phyloP scores from a whole-genome alignment of 2,113 vertebrate genomes.

The Reinhardtius hippoglossoides region DNA sequence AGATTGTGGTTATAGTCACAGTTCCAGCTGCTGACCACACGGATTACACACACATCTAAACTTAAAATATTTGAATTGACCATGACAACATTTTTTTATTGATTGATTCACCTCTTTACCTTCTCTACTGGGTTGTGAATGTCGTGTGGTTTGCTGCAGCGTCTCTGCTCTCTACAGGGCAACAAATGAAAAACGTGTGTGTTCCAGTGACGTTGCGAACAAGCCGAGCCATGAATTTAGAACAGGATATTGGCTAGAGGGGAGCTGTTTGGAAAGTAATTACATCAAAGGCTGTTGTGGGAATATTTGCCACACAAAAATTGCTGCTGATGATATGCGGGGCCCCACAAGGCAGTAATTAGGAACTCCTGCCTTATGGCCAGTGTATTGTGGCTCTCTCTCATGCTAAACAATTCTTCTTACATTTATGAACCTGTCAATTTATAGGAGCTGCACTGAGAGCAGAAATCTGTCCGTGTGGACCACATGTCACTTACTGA shows the following conservation, averaged over 20 bases:
- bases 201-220: slow-evolving; percentile 72
- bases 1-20: background rate
- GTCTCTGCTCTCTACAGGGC: slow-evolving; percentile 46
- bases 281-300: slow-evolving; percentile 81
- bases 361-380: slow-evolving; percentile 69
- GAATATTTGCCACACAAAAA: slow-evolving; percentile 80
- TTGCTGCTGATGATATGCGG: slow-evolving; percentile 75
- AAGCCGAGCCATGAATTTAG: slow-evolving; percentile 74
- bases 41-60: background rate
- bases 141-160: slow-evolving; percentile 23
- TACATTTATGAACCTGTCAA: slow-evolving; percentile 62
- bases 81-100: slow-evolving; percentile 1
- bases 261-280: slow-evolving; percentile 82
- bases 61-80: background rate
- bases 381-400: slow-evolving; percentile 62
- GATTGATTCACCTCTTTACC: background rate
- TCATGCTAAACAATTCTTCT: slow-evolving; percentile 70
- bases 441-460: slow-evolving; percentile 27
- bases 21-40: background rate
- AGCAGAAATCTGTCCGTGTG: slow-evolving; percentile 26
- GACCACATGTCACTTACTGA: slow-evolving; percentile 2
- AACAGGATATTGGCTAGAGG: slow-evolving; percentile 78
- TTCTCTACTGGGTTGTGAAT: slow-evolving; percentile 7
- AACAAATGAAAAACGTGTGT: slow-evolving; percentile 65
- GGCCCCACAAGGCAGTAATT: slow-evolving; percentile 78